Percentiles rank a stretch among this genome's conserved stretches.
These are phyloP conservation scores for Formica exsecta DNA, from an alignment of 1,140 invertebrate species.

Conservation along the genomic window DNA sequence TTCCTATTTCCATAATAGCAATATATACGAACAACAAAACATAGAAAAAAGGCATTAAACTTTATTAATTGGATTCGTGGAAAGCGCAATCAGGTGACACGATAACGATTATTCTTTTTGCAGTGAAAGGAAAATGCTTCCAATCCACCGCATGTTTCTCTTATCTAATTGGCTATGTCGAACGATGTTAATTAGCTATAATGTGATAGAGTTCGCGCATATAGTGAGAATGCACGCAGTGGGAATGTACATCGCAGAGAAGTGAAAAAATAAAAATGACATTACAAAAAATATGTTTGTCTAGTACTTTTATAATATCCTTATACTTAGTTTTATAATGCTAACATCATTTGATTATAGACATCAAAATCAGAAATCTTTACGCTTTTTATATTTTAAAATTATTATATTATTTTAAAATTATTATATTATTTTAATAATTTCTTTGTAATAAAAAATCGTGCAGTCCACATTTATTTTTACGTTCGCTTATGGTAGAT, in stretches of 20 bases:
- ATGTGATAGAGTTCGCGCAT: not conserved
- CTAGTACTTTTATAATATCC: not conserved
- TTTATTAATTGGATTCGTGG: constrained; percentile 8
- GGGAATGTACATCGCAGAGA: not conserved
- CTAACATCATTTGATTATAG: not conserved
- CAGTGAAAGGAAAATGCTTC: constrained; percentile 49
- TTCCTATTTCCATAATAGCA: not conserved
- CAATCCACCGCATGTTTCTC: constrained; percentile 31
- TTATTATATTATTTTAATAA: not conserved
- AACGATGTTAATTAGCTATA: constrained; percentile 15
- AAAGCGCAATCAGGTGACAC: constrained; percentile 36
- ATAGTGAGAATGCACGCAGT: not conserved
- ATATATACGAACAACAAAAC: not conserved
- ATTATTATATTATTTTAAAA: not conserved
- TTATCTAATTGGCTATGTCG: constrained; percentile 35
- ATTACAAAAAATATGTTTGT: not conserved
- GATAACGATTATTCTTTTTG: constrained; percentile 38
- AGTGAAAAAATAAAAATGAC: not conserved
- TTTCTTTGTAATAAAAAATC: not conserved
- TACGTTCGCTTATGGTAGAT: not conserved
- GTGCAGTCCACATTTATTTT: not conserved
- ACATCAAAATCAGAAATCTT: not conserved
- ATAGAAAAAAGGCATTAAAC: not conserved
- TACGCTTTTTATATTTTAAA: not conserved
- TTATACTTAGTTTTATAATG: not conserved